phyloP scores from a whole-genome alignment of 2,113 vertebrate species.

The Haemorhous mexicanus region DNA sequence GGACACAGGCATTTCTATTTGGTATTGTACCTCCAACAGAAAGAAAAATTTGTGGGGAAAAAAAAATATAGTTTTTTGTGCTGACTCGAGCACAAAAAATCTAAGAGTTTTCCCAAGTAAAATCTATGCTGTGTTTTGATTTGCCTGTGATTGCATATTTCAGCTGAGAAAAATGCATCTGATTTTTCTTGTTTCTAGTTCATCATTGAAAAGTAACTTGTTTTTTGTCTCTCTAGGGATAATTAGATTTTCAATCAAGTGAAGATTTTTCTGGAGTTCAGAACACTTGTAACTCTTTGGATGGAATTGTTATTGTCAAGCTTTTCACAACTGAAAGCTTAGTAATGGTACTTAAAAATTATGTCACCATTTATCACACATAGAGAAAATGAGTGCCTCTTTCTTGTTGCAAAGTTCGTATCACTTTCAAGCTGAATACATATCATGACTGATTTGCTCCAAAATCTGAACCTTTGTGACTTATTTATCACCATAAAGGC shows the following conservation, averaged over 20 bases:
- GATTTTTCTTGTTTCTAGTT: background rate
- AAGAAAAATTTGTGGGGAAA: background rate
- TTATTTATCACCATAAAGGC: background rate
- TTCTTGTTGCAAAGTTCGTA: background rate
- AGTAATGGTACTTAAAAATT: background rate
- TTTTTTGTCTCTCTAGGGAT: background rate
- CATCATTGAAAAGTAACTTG: background rate
- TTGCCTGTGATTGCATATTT: background rate
- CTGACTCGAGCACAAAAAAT: background rate
- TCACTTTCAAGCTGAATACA: background rate
- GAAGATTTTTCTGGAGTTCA: background rate
- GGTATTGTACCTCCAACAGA: background rate
- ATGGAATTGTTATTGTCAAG: background rate
- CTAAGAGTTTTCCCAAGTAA: background rate
- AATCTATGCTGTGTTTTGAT: background rate
- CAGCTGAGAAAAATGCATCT: background rate
- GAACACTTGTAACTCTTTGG: background rate
- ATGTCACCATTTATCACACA: background rate
- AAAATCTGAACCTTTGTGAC: background rate
- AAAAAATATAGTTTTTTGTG: background rate
- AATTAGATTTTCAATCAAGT: background rate
- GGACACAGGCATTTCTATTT: background rate
- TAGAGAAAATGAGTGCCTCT: background rate
- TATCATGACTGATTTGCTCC: background rate
- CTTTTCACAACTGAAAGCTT: background rate